Base-by-base conservation (phyloP, 2,113 vertebrate genomes). In the Apus apus region DNA sequence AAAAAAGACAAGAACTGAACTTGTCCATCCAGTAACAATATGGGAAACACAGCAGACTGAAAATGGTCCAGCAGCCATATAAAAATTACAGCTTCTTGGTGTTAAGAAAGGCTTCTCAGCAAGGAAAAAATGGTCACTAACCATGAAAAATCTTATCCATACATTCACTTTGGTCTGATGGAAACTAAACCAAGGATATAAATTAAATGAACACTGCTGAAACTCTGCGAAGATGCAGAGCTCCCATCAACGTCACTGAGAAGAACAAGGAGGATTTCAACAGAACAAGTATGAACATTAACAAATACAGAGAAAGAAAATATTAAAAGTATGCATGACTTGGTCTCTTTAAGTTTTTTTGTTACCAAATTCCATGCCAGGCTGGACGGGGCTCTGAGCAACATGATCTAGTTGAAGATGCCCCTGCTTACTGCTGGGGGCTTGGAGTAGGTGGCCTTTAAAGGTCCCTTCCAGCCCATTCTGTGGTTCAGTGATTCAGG, bases 121-220 rank as follows among this genome's bases (percentile, higher is more conserved):
- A 29, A 51, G 87, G 30, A 40, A 43, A 30, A 78, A 62, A 13
- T 11, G 30, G 54, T 30, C 36, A 32, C 15, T 21, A 30, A 15
- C 26, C 23, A 60, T 5, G 34, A 29, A 50, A 54, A 58, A 11
- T 5, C 34, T 57, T 10, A 84, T 13, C 43, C 29, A 25, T 11
- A 12, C 18, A 8, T 6, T 30, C 4, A 1, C 29, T 23, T 23
- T 19, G 30, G 34, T 67, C 38, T 56, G 65, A 64, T 3, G 34
- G 43, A 43, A 64, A 60, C 34, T 53, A 32, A 58, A 79, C 18
- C 25, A 34, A 58, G 19, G 40, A 8, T 15, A 22, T 54, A 45
- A 16, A 60, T 6, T 43, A 9, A 7, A 7, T 1, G 2, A 46
- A n/a, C 32, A 4, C 54, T 34, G 34, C 6, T 0, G 7, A 45